Percentiles rank a stretch among this genome's conserved stretches.
These are phyloP conservation scores for Rissa tridactyla DNA, from an alignment of 2,113 vertebrate genomes.

Conservation along the genomic window DNA sequence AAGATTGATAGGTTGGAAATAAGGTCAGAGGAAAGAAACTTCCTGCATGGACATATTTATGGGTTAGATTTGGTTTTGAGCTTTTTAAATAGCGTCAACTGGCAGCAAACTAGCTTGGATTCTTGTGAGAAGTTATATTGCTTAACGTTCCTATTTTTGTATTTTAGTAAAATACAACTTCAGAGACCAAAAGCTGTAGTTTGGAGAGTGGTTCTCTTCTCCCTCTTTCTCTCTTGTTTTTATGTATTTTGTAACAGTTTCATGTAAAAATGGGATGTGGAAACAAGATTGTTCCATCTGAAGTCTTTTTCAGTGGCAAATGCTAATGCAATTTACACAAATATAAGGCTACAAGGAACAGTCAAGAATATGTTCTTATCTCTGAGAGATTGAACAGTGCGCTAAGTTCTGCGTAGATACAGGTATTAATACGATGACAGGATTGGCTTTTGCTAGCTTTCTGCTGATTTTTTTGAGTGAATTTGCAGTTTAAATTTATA, in stretches of 20 bases:
- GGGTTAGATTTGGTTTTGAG: neutral
- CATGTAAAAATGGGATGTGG: neutral
- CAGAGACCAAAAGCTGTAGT: neutral
- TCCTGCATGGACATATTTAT: neutral
- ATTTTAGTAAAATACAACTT: neutral
- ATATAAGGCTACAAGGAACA: neutral
- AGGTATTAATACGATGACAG: neutral
- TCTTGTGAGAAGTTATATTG: neutral
- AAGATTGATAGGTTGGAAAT: neutral
- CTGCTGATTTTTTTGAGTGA: neutral
- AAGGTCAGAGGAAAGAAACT: neutral
- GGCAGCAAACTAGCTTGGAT: neutral
- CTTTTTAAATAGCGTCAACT: neutral
- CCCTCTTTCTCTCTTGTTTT: neutral
- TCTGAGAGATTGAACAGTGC: neutral
- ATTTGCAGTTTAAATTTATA: neutral
- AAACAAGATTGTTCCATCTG: neutral
- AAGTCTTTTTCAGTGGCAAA: neutral
- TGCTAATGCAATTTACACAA: neutral
- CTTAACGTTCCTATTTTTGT: neutral
- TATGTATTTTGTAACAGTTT: neutral
- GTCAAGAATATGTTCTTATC: neutral
- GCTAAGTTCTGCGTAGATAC: neutral
- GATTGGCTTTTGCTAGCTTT: neutral
- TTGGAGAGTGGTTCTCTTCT: neutral